Base-by-base conservation (phyloP, 2,797 vertebrate genomes). In the Pipistrellus nathusii region DNA sequence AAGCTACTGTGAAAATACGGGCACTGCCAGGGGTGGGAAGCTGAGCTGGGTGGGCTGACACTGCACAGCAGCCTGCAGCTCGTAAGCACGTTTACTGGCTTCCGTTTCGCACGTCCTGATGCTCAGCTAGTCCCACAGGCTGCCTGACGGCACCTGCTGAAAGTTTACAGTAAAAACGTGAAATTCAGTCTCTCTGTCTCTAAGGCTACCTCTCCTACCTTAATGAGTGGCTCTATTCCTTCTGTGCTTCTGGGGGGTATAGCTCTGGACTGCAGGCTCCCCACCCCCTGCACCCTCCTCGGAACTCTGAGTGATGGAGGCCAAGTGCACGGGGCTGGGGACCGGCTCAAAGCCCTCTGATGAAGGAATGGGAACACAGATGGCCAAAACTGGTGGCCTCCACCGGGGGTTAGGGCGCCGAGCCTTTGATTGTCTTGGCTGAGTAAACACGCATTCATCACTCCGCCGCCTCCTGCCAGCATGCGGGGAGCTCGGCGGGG, bases 371-470 rank as follows among this genome's bases (percentile, higher is more conserved):
- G 1, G 80, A 95, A 76, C 48, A 2, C n/a, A 2, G 20, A 90
- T 55, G 48, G 78, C 32, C 85, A 53, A 97, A 96, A 11, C 4
- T 53, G 89, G 95, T 3, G 68, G 10, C 23, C 71, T 92, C 87
- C 32, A 75, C 78, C 53, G 96, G 53, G 12, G 20, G 51, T 51
- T 30, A 38, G 6, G 0, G 20, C 23, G 0, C 4, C 30, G 64
- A 85, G 75, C 88, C 77, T 75, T 57, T 59, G 4, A 46, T 90
- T 68, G 95, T 55, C 25, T 64, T 89, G 88, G 13, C 68, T 93
- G 93, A 84, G 94, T 88, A 86, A 35, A 17, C 7, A 80, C 83
- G 15, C 72, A 30, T 78, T 85, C 27, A 66, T 93, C 81, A 83
- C 80, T 51, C 2, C 69, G 48, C 62, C 75, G 32, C 91, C 86